These are phyloP conservation scores for Rhombomys opimus DNA, from an alignment of 2,113 vertebrate species.

Conservation along the genomic window DNA sequence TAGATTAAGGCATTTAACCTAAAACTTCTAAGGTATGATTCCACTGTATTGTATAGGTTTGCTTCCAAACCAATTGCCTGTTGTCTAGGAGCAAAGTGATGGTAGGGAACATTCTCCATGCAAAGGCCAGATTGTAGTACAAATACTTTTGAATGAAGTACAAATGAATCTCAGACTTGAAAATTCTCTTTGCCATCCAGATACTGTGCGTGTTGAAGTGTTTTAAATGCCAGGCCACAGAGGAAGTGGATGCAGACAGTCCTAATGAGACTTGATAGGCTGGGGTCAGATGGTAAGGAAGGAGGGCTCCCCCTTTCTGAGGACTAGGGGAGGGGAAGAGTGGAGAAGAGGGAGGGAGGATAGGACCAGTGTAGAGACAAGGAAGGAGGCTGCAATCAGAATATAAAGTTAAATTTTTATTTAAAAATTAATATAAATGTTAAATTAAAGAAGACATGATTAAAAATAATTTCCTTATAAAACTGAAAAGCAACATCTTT, in stretches of 20 bases:
- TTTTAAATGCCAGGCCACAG: not conserved
- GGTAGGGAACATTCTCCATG: not conserved
- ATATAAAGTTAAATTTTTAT: too few relatives aligned
- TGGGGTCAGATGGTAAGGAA: too few relatives aligned
- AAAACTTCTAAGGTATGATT: conserved; percentile 9
- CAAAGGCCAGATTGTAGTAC: not conserved
- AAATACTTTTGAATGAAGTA: not conserved
- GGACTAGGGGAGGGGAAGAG: too few relatives aligned
- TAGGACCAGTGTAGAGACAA: too few relatives aligned
- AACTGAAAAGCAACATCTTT: not conserved
- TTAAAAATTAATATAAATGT: too few relatives aligned
- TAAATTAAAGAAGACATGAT: not conserved
- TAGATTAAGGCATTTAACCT: not conserved
- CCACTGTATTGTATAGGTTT: not conserved
- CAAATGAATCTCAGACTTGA: not conserved
- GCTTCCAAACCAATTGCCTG: not conserved
- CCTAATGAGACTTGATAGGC: too few relatives aligned
- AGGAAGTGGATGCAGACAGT: too few relatives aligned
- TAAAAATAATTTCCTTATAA: conserved; percentile 39
- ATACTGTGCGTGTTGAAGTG: not conserved
- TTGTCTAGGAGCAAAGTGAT: not conserved
- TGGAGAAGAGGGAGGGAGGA: too few relatives aligned
- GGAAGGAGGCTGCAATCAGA: too few relatives aligned
- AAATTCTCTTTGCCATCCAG: not conserved
- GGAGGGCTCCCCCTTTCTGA: too few relatives aligned